A percentile compares a stretch with the other conserved stretches of the same genome.
phyloP scores from a whole-genome alignment of 2,888 invertebrate genomes.

The Odontocolon sp. region DNA sequence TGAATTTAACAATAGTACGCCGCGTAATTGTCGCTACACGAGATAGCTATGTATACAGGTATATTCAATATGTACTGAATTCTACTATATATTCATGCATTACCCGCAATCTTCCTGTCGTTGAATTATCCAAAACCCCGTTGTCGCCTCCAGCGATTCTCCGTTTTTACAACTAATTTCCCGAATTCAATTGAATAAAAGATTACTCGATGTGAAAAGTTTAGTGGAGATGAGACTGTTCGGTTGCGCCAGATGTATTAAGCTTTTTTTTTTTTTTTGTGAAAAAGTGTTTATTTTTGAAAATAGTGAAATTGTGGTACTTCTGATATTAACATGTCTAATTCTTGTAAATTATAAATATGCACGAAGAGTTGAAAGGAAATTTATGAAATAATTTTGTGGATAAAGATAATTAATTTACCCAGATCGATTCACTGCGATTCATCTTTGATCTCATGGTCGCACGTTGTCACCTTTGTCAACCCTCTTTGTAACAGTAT shows the following conservation, averaged over 20 bases:
- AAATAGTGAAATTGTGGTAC: too few relatives aligned
- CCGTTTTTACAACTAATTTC: too few relatives aligned
- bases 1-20: slow-evolving; percentile 3
- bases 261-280: background rate
- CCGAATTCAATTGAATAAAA: too few relatives aligned
- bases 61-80: background rate
- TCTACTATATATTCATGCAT: background rate
- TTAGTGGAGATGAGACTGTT: too few relatives aligned
- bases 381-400: too few relatives aligned
- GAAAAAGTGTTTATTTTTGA: background rate
- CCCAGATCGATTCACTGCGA: slow-evolving; percentile 57
- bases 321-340: too few relatives aligned
- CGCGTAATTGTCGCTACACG: slow-evolving; percentile 8
- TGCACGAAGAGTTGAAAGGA: too few relatives aligned
- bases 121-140: too few relatives aligned
- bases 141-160: too few relatives aligned
- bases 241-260: background rate
- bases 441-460: slow-evolving; percentile 55
- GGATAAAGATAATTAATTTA: slow-evolving; percentile 11
- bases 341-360: too few relatives aligned
- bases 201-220: too few relatives aligned
- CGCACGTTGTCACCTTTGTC: slow-evolving; percentile 38
- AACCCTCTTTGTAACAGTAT: slow-evolving; percentile 36
- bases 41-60: too few relatives aligned
- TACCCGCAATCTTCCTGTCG: background rate